Conservation (phyloP, 1,140 invertebrate genomes). For the Zaprionus ornatus region DNA sequence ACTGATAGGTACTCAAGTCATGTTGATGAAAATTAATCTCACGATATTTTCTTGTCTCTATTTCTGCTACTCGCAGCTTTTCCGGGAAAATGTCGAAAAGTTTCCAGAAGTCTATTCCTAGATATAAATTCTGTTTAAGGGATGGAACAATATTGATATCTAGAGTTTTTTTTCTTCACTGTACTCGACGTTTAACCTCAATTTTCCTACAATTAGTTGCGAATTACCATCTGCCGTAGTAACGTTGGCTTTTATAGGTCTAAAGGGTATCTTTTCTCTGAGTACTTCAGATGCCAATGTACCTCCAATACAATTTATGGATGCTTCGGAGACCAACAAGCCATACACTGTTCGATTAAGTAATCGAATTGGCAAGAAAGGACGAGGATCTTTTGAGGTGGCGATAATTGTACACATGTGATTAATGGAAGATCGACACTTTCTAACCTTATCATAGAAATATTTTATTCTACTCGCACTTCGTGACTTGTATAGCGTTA, state of each 20-base stretch:
- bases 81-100: neutral
- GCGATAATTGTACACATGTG: too few species aligned
- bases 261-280: neutral
- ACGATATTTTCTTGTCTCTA: too few species aligned
- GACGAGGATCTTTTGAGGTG: too few species aligned
- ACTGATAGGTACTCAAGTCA: too few species aligned
- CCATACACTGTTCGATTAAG: neutral
- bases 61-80: too few species aligned
- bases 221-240: neutral
- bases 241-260: neutral
- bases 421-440: too few species aligned
- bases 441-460: too few species aligned
- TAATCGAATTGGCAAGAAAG: neutral
- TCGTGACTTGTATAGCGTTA: too few species aligned
- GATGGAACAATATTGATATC: neutral
- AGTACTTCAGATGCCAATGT: neutral
- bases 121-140: neutral
- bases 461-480: too few species aligned
- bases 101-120: neutral
- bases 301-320: neutral
- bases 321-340: neutral
- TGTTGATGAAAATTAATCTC: too few species aligned
- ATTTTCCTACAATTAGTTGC: neutral
- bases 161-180: neutral
- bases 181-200: neutral